Evolutionary conservation across 1,140 invertebrate species (phyloP).

Genomic region (Leucophenga varia): DNA sequence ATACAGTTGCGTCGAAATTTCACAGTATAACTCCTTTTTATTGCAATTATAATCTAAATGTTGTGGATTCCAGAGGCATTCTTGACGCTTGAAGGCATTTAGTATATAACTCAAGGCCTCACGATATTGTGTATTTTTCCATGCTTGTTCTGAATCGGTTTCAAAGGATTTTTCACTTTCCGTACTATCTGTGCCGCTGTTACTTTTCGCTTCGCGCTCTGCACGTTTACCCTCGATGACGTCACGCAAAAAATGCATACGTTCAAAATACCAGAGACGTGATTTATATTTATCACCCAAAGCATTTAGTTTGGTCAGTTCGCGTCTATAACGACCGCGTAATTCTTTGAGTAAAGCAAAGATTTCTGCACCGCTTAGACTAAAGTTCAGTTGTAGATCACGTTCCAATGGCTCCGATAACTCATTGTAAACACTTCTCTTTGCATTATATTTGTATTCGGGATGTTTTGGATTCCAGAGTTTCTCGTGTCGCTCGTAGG

Average conservation of each 20-base stretch:
- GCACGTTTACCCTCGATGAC: slow-evolving; percentile 43
- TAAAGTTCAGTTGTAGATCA: slow-evolving; percentile 26
- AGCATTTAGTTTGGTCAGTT: slow-evolving; percentile 33
- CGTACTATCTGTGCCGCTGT: slow-evolving; percentile 17
- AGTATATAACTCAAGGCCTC: slow-evolving; percentile 41
- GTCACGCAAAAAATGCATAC: slow-evolving; percentile 37
- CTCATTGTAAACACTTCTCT: slow-evolving; percentile 36
- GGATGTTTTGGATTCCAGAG: slow-evolving; percentile 49
- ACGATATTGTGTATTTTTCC: slow-evolving; percentile 32
- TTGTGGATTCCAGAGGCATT: slow-evolving; percentile 45
- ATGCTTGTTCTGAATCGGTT: slow-evolving; percentile 35
- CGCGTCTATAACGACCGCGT: slow-evolving; percentile 36
- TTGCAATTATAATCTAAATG: slow-evolving; percentile 36
- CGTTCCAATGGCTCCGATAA: slow-evolving; percentile 31
- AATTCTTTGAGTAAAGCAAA: slow-evolving; percentile 41
- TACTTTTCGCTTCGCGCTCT: slow-evolving; percentile 30
- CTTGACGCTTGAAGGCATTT: slow-evolving; percentile 31
- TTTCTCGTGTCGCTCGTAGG: slow-evolving; percentile 42
- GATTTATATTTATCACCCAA: slow-evolving; percentile 34
- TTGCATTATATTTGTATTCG: slow-evolving; percentile 47
- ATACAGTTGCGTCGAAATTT: slow-evolving; percentile 33
- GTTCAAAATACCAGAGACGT: slow-evolving; percentile 40
- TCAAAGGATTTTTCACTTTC: slow-evolving; percentile 43
- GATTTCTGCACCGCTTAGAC: slow-evolving; percentile 32
- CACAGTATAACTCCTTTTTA: slow-evolving; percentile 37